Evolutionary conservation across 2,113 vertebrate genomes (phyloP), one percentile per base, ranked within the genome.

Genomic region (Oxyruncus cristatus): DNA sequence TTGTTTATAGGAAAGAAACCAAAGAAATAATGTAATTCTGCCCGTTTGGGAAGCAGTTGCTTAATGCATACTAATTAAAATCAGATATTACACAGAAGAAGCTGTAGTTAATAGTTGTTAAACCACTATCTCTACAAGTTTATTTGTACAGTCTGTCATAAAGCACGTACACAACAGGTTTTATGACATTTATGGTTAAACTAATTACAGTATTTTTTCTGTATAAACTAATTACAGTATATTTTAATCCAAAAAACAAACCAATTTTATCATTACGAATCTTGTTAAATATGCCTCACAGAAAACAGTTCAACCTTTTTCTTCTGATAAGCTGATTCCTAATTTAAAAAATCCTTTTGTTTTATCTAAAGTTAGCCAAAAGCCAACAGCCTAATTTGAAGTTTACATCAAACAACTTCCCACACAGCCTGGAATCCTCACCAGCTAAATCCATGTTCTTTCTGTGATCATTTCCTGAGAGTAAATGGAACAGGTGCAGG

Each of bases 1-100:
- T 67, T 89, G 61, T 92, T 96, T 93, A 82, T 53, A 95, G 92
- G 91, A 96, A 70, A 89, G 49, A 46, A 93, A 76, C 46, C 85
- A 93, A 96, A 71, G 83, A 94, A 94, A 97, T 41, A 91, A 39
- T 32, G 62, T 52, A 80, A 67, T 68, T 92, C 94, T 91, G 83
- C 73, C 84, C 90, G 70, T 41, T 65, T 65, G 15, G 77, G 74
- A 85, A 93, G 59, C 56, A 93, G 49, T n/a, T 72, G 58, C 37
- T 87, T 90, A 93, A 90, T 89, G 82, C 62, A 50, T 35, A 76
- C 26, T 37, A 62, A 47, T 62, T 53, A 50, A 72, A 92, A 90
- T 47, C 2, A 5, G 21, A 27, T 32, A 28, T 62, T 62, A 67
- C 9, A 19, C 7, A 22, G 28, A 37, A 50, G 23, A 13, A 73